These are phyloP conservation scores for Cephus pulcher DNA, from an alignment of 2,888 invertebrate genomes.

Conservation along the genomic window DNA sequence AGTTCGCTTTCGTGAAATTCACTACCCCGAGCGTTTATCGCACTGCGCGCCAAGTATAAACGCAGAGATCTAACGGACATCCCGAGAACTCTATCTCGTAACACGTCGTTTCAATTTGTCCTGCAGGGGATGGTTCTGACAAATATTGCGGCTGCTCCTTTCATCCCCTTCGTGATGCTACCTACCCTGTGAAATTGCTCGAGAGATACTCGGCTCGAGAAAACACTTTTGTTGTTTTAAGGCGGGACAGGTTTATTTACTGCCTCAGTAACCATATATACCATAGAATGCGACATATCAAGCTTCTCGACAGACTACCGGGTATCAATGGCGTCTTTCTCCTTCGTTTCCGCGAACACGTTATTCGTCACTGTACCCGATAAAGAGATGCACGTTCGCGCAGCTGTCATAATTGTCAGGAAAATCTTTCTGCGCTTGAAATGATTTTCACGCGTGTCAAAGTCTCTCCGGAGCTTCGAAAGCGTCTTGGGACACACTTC, in stretches of 20 bases:
- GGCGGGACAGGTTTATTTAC: conserved; percentile 61
- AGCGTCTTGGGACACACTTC: neutral
- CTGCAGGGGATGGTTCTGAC: conserved; percentile 42
- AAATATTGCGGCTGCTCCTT: conserved; percentile 46
- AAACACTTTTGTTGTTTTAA: conserved; percentile 58
- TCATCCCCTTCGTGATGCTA: conserved; percentile 10
- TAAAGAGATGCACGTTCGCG: neutral
- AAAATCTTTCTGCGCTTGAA: neutral
- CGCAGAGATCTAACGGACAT: conserved; percentile 11
- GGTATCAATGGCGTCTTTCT: neutral
- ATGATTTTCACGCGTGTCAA: neutral
- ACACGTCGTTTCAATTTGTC: conserved; percentile 57
- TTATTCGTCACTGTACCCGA: neutral
- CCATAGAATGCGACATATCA: neutral
- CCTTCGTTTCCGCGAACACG: neutral
- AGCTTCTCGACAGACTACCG: neutral
- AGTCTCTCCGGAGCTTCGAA: neutral
- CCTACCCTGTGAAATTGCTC: conserved; percentile 32
- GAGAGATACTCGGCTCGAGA: conserved; percentile 26
- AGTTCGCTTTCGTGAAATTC: neutral
- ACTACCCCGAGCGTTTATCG: neutral
- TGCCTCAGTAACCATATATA: conserved; percentile 26
- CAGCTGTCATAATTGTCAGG: neutral
- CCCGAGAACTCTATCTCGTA: conserved; percentile 48
- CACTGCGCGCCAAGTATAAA: neutral